Evolutionary conservation across 2,797 vertebrate species (phyloP), one percentile per base, ranked within the genome.

Genomic region (Diglossa cyanea): DNA sequence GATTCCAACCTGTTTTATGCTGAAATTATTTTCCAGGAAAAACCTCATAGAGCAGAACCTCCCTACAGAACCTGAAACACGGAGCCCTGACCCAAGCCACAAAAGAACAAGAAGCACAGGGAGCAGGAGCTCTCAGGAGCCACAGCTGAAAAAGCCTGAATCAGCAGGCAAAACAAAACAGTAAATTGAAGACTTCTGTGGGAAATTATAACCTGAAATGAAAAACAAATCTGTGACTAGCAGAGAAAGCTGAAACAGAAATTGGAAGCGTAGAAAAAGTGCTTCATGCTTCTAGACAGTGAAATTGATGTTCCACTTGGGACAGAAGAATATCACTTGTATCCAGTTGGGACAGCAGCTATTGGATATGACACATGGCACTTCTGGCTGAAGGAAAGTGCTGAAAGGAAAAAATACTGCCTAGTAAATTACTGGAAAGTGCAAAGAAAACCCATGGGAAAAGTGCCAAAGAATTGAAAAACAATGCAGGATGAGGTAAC

Each of bases 21-120:
- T 57, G 66, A 57, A 88, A 79, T 93, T 48, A 31, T 85, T 90
- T 94, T 88, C 88, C 82, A 48, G 47, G 60, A 72, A 86, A 88
- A 80, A 18, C 21, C 23, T 48, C 8, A 2, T 53, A 13, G 51
- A 26, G 58, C 82, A 86, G 47, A 90, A 28, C 47, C 20, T 92
- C 55, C 37, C 40, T 44, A 3, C 44, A 70, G 50, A 76, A 66
- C 54, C 39, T 68, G 48, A 75, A 83, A 62, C 7, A 6, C 65
- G 65, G 47, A 55, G 91, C 16, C 25, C 44, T 61, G 60, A 47
- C 54, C 57, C 61, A 68, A 63, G 13, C 35, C 60, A 54, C 47
- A 68, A 53, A 71, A 77, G 57, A 39, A 42, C 50, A 65, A 0
- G 1, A 25, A 91, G 44, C 66, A 50, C 20, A 42, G 0, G 1